Percentiles rank a stretch among this genome's conserved stretches.
Evolutionary conservation across 1,140 invertebrate genomes (phyloP).

Genomic region (Drosophila paulistorum): DNA sequence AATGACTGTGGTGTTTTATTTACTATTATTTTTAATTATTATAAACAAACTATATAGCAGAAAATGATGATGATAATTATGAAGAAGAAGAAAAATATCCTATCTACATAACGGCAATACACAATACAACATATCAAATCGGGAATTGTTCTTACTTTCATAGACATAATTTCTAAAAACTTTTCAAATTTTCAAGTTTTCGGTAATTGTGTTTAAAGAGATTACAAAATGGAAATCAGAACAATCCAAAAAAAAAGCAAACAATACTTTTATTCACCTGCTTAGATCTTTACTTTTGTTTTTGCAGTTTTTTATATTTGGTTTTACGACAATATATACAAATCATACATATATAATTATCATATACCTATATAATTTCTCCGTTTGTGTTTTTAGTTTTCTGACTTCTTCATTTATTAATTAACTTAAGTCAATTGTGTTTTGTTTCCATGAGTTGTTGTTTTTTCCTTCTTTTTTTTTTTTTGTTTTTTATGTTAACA

Average conservation of each 20-base stretch:
- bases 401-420: neutral
- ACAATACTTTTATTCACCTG: neutral
- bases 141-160: neutral
- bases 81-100: conserved; percentile 30
- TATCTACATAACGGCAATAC: neutral
- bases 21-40: conserved; percentile 81
- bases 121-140: neutral
- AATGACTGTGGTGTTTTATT: conserved; percentile 82
- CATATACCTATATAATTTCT: neutral
- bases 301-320: neutral
- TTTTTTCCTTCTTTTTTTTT: conserved; percentile 22
- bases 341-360: neutral
- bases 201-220: too few relatives aligned
- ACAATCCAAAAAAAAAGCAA: too few relatives aligned
- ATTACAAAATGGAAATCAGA: neutral
- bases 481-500: conserved; percentile 52
- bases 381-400: neutral
- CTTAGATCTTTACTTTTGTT: neutral
- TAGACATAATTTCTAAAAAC: too few relatives aligned
- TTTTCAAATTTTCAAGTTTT: neutral
- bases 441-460: conserved; percentile 50
- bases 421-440: conserved; percentile 63
- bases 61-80: conserved; percentile 11
- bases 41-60: conserved; percentile 52
- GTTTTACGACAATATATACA: neutral